These are phyloP conservation scores for Tinamus guttatus DNA, from an alignment of 2,113 vertebrate genomes.

Conservation along the genomic window DNA sequence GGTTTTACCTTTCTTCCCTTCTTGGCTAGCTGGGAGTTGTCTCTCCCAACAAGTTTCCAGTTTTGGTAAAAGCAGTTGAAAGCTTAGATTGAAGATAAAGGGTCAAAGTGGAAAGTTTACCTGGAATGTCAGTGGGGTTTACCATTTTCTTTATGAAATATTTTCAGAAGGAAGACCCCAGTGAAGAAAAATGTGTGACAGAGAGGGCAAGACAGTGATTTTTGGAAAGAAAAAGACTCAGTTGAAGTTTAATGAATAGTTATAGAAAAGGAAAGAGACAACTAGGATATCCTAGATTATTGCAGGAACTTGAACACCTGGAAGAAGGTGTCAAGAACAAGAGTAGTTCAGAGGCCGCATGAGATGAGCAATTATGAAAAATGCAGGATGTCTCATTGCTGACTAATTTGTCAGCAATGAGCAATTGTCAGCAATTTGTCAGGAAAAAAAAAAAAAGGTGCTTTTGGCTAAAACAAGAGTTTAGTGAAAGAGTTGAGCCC, in stretches of 20 bases:
- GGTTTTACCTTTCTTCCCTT: not conserved
- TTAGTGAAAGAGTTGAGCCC: slow-evolving; percentile 21
- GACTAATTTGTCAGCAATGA: not conserved
- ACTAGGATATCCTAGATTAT: fast-evolving
- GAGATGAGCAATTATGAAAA: not conserved
- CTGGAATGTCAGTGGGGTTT: not conserved
- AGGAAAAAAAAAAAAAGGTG: not conserved
- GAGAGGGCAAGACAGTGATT: not conserved
- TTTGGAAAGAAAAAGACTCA: not conserved
- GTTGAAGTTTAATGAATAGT: not conserved
- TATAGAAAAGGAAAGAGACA: not conserved
- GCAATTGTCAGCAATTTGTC: too few relatives aligned
- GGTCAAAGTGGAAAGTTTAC: not conserved
- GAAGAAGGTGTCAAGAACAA: not conserved
- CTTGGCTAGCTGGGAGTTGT: not conserved
- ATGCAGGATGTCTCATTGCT: not conserved
- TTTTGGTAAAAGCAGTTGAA: not conserved
- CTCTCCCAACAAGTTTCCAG: not conserved
- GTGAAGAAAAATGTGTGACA: not conserved
- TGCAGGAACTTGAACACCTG: not conserved
- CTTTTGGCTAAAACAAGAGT: slow-evolving; percentile 39
- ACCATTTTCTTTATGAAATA: fast-evolving
- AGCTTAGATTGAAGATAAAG: not conserved
- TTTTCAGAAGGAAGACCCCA: not conserved
- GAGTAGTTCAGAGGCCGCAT: not conserved